A percentile compares a stretch with the other conserved stretches of the same genome.
phyloP scores from a whole-genome alignment of 2,113 vertebrate species.

The Balaeniceps rex region DNA sequence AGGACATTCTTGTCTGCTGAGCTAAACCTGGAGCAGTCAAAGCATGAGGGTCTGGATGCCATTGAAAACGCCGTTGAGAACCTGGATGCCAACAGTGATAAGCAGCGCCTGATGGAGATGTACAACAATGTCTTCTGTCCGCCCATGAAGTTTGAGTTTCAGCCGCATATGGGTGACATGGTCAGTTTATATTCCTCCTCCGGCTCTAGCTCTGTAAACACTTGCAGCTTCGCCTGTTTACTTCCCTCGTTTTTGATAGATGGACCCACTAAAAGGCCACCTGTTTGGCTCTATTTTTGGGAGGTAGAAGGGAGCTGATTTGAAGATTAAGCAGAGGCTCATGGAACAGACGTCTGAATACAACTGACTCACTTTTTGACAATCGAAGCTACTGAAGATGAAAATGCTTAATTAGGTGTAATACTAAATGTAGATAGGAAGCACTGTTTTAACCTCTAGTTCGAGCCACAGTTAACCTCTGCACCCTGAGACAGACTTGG shows the following conservation, averaged over 20 bases:
- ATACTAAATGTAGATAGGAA: not conserved
- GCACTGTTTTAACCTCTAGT: not conserved
- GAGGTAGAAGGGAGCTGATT: not conserved
- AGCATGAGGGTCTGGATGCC: constrained; percentile 90
- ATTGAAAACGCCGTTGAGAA: constrained; percentile 93
- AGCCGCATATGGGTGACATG: constrained; percentile 98
- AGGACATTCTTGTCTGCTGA: constrained; percentile 96
- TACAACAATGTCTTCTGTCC: constrained; percentile 98
- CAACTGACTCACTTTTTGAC: not conserved
- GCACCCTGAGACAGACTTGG: not conserved
- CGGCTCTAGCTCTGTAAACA: not conserved
- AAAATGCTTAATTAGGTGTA: not conserved
- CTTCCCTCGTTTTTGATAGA: fast-evolving
- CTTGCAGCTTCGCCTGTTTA: not conserved
- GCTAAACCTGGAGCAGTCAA: constrained; percentile 92
- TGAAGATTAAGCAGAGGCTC: not conserved
- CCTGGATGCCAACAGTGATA: constrained; percentile 92
- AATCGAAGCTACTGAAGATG: not conserved
- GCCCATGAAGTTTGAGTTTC: constrained; percentile 95
- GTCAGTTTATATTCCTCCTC: constrained; percentile 61
- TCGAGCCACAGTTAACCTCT: not conserved
- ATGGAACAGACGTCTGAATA: fast-evolving
- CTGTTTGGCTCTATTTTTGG: not conserved
- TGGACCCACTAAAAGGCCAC: no score
- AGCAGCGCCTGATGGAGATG: constrained; percentile 97